phyloP scores from a whole-genome alignment of 2,113 vertebrate species.

The Willisornis vidua region DNA sequence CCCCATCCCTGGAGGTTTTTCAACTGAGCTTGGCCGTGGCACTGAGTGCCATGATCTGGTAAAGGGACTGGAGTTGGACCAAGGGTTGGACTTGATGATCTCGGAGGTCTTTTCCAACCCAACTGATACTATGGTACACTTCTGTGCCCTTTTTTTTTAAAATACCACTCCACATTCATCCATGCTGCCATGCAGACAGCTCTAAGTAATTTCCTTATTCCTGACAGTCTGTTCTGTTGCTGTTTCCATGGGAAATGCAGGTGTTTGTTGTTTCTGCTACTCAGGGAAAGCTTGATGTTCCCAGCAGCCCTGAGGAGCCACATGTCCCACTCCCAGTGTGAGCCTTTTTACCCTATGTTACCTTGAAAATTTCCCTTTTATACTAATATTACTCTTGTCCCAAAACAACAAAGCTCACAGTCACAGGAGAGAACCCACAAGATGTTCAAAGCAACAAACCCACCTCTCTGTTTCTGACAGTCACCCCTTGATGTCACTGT shows the following conservation, averaged over 20 bases:
- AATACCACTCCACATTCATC: neutral
- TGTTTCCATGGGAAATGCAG: neutral
- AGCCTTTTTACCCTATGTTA: neutral
- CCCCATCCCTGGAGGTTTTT: too few species aligned
- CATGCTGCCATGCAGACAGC: neutral
- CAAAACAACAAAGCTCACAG: neutral
- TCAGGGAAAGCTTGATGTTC: neutral
- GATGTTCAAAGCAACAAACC: neutral
- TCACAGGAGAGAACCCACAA: neutral
- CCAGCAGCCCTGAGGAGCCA: neutral
- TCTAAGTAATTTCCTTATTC: neutral
- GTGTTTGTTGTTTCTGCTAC: neutral
- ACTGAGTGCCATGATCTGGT: too few species aligned
- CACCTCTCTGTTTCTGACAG: neutral
- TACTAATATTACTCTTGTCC: neutral
- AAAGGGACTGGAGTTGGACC: too few species aligned
- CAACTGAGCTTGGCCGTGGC: too few species aligned
- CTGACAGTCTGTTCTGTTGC: neutral
- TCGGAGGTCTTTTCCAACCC: too few species aligned
- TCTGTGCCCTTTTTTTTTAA: neutral
- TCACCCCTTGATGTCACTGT: neutral
- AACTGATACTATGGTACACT: neutral
- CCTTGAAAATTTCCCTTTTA: neutral
- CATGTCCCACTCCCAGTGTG: fast-evolving
- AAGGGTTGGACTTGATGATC: too few species aligned